Evolutionary conservation across 1,140 invertebrate genomes (phyloP).

Genomic region (Orussus abietinus): DNA sequence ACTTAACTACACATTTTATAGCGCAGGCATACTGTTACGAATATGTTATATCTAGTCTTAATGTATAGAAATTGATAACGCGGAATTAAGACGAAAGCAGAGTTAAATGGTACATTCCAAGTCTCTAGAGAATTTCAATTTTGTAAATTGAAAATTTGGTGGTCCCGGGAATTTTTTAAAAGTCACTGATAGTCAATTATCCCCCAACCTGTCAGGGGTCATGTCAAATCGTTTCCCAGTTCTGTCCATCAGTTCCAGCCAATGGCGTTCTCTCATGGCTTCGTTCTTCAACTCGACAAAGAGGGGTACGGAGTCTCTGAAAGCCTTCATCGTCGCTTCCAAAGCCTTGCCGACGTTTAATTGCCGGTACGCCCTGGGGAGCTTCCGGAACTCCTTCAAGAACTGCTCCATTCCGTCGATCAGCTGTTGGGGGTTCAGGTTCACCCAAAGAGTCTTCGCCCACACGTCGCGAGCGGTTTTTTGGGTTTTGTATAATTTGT

Average conservation of each 20-base stretch:
- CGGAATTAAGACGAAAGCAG: no score
- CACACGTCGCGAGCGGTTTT: conserved; percentile 72
- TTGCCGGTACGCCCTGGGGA: conserved; percentile 57
- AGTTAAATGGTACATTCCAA: no score
- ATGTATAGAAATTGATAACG: no score
- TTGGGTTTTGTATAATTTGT: conserved; percentile 74
- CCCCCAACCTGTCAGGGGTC: conserved; percentile 62
- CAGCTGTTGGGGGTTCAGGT: conserved; percentile 77
- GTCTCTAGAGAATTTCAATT: no score
- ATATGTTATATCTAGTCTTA: no score
- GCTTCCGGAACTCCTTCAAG: conserved; percentile 70
- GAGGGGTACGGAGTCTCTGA: conserved; percentile 80
- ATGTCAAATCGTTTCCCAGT: conserved; percentile 84
- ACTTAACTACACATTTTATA: no score
- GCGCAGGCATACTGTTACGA: no score
- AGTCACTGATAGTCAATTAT: conserved; percentile 11
- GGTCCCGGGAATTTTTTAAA: no score
- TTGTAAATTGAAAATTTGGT: no score
- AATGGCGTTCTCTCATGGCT: conserved; percentile 82
- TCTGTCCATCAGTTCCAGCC: conserved; percentile 82
- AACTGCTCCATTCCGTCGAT: conserved; percentile 84
- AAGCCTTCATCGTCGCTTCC: conserved; percentile 82
- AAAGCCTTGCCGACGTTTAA: conserved; percentile 63
- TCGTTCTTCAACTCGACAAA: conserved; percentile 90
- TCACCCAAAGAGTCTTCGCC: conserved; percentile 82